These are phyloP conservation scores for Trichoplusia ni DNA, from an alignment of 1,140 invertebrate genomes.

Conservation along the genomic window DNA sequence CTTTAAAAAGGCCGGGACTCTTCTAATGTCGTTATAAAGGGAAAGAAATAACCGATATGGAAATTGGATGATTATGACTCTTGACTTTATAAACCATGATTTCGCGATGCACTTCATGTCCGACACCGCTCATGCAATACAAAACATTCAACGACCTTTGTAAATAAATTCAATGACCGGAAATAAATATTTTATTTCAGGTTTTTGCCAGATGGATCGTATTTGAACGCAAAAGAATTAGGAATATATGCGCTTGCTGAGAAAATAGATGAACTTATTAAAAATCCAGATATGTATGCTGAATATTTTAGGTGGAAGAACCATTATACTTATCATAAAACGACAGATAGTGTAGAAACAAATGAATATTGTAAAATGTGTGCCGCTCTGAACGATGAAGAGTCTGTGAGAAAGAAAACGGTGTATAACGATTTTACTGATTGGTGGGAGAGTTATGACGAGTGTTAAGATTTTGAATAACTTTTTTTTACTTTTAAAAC, in stretches of 20 bases:
- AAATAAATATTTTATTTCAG: slow-evolving; percentile 47
- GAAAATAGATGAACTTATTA: slow-evolving; percentile 59
- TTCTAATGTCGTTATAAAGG: too few relatives aligned
- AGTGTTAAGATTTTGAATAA: slow-evolving; percentile 20
- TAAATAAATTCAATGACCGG: too few relatives aligned
- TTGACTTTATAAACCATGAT: too few relatives aligned
- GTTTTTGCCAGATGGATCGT: slow-evolving; percentile 70
- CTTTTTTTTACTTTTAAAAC: too few relatives aligned
- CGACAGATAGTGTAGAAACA: slow-evolving; percentile 48
- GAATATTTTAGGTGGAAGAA: slow-evolving; percentile 67
- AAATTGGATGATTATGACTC: too few relatives aligned
- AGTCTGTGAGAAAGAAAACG: slow-evolving; percentile 30
- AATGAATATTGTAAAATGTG: slow-evolving; percentile 69
- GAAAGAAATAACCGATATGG: too few relatives aligned
- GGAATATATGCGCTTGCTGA: slow-evolving; percentile 50
- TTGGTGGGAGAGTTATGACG: slow-evolving; percentile 49
- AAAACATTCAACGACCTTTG: too few relatives aligned
- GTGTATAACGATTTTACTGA: slow-evolving; percentile 12
- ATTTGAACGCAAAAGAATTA: slow-evolving; percentile 61
- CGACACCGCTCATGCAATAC: too few relatives aligned
- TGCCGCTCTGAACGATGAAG: slow-evolving; percentile 50
- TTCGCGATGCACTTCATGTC: too few relatives aligned
- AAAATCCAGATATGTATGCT: slow-evolving; percentile 51
- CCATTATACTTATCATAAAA: slow-evolving; percentile 58
- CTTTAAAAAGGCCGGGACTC: too few relatives aligned